phyloP scores from a whole-genome alignment of 2,888 invertebrate genomes.

The Seira sanloemensis region DNA sequence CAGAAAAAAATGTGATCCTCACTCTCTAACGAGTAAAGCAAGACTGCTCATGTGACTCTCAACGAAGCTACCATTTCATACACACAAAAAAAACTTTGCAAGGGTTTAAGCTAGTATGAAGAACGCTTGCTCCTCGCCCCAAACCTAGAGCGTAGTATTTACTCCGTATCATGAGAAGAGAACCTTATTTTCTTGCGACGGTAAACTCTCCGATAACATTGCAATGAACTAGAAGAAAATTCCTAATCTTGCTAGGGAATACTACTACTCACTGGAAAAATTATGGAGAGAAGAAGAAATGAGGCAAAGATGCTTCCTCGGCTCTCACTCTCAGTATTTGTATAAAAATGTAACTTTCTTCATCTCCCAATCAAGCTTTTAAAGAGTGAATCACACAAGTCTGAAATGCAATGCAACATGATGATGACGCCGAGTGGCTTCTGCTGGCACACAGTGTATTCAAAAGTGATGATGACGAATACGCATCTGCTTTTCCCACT shows the following conservation, averaged over 20 bases:
- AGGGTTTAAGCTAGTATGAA: not conserved
- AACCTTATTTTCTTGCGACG: too few relatives aligned
- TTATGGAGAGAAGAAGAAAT: not conserved
- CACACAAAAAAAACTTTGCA: constrained; percentile 4
- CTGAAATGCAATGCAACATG: constrained; percentile 9
- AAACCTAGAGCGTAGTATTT: not conserved
- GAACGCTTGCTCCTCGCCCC: not conserved
- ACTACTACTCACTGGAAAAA: too few relatives aligned
- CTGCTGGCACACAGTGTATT: not conserved
- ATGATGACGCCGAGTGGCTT: not conserved
- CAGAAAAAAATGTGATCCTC: not conserved
- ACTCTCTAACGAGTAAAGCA: constrained; percentile 19
- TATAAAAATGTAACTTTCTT: constrained; percentile 12
- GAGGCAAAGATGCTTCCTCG: not conserved
- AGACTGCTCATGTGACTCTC: constrained; percentile 50
- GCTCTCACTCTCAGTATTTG: not conserved
- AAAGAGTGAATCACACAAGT: constrained; percentile 14
- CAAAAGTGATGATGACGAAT: constrained; percentile 16
- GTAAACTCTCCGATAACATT: constrained; percentile 6
- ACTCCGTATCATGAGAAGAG: constrained; percentile 14
- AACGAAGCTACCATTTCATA: constrained; percentile 11
- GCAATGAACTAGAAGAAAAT: constrained; percentile 8
- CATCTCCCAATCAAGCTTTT: constrained; percentile 1
- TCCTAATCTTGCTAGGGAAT: not conserved
- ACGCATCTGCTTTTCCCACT: constrained; percentile 16